These are phyloP conservation scores for Opisthocomus hoazin DNA, from an alignment of 2,113 vertebrate genomes.

Conservation along the genomic window DNA sequence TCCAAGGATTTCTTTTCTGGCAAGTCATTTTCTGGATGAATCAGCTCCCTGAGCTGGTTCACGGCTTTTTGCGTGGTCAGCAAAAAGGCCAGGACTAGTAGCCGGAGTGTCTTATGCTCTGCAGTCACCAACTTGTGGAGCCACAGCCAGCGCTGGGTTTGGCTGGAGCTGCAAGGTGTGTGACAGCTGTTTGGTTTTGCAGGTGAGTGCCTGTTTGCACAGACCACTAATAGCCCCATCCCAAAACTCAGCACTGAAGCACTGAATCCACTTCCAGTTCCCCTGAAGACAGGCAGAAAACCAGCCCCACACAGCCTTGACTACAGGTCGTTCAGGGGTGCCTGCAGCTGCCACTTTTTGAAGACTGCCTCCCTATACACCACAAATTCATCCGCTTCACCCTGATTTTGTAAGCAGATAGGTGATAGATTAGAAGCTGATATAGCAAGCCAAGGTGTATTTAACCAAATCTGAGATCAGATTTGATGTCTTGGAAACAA, in stretches of 20 bases:
- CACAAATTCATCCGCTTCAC: background rate
- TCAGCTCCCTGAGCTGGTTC: background rate
- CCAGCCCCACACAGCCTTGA: background rate
- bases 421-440: background rate
- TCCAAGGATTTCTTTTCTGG: background rate
- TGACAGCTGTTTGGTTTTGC: background rate
- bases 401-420: background rate
- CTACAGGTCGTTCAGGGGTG: background rate
- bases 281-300: background rate
- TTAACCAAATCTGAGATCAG: background rate
- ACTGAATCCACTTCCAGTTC: background rate
- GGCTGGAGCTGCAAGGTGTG: background rate
- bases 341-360: background rate
- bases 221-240: background rate
- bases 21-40: background rate
- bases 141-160: rapidly evolving
- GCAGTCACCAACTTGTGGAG: rapidly evolving
- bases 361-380: background rate
- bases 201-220: background rate
- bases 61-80: background rate
- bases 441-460: background rate
- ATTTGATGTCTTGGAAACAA: background rate
- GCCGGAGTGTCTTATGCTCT: background rate
- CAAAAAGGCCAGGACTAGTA: background rate
- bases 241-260: background rate